Conservation (phyloP, 2,888 invertebrate species). For the Sinhomidia bicolor region DNA sequence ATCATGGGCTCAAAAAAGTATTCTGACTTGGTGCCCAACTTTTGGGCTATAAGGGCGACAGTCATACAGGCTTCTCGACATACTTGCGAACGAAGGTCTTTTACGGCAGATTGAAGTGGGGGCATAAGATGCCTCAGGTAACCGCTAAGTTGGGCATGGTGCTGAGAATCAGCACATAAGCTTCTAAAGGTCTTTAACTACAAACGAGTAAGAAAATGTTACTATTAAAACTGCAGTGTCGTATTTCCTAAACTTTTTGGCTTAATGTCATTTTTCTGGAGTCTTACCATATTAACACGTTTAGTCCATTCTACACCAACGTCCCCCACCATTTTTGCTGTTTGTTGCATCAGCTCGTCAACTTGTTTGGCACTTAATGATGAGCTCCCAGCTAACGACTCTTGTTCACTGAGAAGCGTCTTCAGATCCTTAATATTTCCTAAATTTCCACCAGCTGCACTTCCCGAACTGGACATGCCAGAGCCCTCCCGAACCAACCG, state of each 20-base stretch:
- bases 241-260: too few species aligned
- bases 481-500: constrained; percentile 64
- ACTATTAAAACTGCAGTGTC: too few species aligned
- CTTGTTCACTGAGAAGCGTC: constrained; percentile 73
- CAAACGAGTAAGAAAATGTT: neutral
- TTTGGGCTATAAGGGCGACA: constrained; percentile 94
- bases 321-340: constrained; percentile 78
- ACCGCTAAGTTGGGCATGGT: constrained; percentile 77
- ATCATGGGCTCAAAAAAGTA: constrained; percentile 92
- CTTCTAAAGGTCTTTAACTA: constrained; percentile 79
- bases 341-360: constrained; percentile 79
- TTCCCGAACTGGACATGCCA: constrained; percentile 64
- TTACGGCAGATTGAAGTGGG: constrained; percentile 77
- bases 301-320: constrained; percentile 77
- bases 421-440: constrained; percentile 71
- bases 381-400: constrained; percentile 74
- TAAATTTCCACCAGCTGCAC: constrained; percentile 21
- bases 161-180: constrained; percentile 77
- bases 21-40: constrained; percentile 91
- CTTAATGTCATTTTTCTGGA: too few species aligned
- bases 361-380: constrained; percentile 79
- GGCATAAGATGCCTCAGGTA: constrained; percentile 79
- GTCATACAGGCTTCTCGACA: constrained; percentile 98
- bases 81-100: constrained; percentile 88
- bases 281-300: constrained; percentile 77